phyloP scores from a whole-genome alignment of 2,113 vertebrate species.

The Phylloscopus trochiloides region DNA sequence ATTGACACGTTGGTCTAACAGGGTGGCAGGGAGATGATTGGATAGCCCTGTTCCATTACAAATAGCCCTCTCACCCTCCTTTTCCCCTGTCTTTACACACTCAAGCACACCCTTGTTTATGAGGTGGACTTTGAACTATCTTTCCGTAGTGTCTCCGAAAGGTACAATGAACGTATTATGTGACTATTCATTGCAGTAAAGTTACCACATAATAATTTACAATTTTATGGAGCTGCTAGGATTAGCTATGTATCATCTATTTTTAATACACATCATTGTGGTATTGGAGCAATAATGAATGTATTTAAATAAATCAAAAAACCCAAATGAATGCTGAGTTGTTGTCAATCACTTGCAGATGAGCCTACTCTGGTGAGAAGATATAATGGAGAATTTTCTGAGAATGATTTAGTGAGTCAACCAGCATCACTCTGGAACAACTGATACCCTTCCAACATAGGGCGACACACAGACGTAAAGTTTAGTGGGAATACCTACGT shows the following conservation, averaged over 20 bases:
- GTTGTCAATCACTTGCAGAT: slow-evolving; percentile 56
- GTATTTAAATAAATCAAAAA: slow-evolving; percentile 59
- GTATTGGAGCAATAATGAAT: slow-evolving; percentile 41
- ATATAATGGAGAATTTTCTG: not conserved
- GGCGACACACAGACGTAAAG: not conserved
- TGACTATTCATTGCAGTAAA: not conserved
- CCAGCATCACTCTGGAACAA: not conserved
- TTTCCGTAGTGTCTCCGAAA: not conserved
- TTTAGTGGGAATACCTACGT: not conserved
- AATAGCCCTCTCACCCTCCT: not conserved
- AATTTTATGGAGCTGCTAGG: slow-evolving; percentile 27
- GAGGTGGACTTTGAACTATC: slow-evolving; percentile 37
- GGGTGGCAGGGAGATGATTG: not conserved
- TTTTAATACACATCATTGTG: slow-evolving; percentile 52
- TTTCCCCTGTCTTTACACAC: not conserved
- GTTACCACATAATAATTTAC: slow-evolving; percentile 44
- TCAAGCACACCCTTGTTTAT: not conserved
- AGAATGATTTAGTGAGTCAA: slow-evolving; percentile 3
- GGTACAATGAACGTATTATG: not conserved
- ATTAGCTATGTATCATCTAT: slow-evolving; percentile 54
- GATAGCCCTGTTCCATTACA: not conserved
- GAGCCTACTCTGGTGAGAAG: not conserved
- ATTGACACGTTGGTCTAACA: not conserved
- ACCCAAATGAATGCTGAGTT: slow-evolving; percentile 16
- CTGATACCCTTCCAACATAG: not conserved